These are phyloP conservation scores for Leucoraja ocellata DNA, from an alignment of 2,797 vertebrate genomes.

Conservation along the genomic window DNA sequence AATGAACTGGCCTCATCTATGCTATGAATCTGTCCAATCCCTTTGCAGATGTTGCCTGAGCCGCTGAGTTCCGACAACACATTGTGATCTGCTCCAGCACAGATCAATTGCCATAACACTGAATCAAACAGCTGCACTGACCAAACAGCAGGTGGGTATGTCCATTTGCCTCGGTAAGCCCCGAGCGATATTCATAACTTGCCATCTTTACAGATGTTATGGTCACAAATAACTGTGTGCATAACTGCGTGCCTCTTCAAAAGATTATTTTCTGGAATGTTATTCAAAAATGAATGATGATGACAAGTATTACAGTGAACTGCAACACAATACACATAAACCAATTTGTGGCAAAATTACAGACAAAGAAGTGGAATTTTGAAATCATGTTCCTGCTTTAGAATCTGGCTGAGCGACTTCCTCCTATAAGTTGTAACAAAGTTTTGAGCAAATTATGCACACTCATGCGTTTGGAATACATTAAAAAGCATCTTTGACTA, in stretches of 20 bases:
- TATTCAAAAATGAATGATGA: not conserved
- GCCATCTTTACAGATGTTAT: slow-evolving; percentile 3
- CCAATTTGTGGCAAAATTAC: not conserved
- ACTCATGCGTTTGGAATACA: not conserved
- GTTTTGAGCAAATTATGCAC: not conserved
- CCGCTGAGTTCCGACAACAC: too few species aligned
- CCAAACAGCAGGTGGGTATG: not conserved
- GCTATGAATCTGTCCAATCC: too few species aligned
- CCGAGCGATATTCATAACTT: not conserved
- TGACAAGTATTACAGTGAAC: not conserved
- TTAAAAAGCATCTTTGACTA: not conserved
- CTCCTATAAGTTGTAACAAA: not conserved
- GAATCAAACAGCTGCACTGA: slow-evolving; percentile 15
- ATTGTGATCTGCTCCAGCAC: not conserved
- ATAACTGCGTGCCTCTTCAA: not conserved
- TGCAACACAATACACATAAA: not conserved
- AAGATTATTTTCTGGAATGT: not conserved
- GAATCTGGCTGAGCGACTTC: not conserved
- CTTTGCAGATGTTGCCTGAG: too few species aligned
- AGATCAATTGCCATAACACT: not conserved
- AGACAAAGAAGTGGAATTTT: not conserved
- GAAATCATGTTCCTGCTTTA: not conserved
- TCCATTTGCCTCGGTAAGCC: slow-evolving; percentile 11
- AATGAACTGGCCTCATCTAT: too few species aligned
- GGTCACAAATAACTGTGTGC: not conserved